Evolutionary conservation across 2,888 invertebrate species (phyloP).

Genomic region (Drosophila yooni): DNA sequence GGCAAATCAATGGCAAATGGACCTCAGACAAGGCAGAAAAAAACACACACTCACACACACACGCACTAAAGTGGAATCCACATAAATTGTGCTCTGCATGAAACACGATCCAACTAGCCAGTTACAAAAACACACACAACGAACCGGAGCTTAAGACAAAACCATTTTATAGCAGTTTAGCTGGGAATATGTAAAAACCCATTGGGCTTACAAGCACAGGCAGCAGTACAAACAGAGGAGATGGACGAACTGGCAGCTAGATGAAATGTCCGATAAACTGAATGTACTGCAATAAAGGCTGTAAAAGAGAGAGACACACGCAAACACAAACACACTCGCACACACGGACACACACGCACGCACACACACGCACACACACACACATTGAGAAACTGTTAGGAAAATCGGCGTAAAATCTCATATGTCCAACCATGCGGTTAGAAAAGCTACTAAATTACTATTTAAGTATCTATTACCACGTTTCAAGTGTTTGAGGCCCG

Average conservation of each 20-base stretch:
- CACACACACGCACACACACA: slow-evolving; percentile 7
- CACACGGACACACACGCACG: background rate
- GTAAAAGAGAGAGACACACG: slow-evolving; percentile 36
- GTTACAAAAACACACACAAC: slow-evolving; percentile 6
- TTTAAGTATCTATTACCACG: slow-evolving; percentile 79
- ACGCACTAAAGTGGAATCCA: slow-evolving; percentile 17
- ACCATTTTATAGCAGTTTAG: slow-evolving; percentile 72
- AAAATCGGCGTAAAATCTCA: slow-evolving; percentile 74
- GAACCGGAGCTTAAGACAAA: slow-evolving; percentile 46
- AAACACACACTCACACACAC: slow-evolving; percentile 7
- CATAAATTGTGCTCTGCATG: slow-evolving; percentile 68
- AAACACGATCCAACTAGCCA: slow-evolving; percentile 64
- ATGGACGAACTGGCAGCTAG: slow-evolving; percentile 58
- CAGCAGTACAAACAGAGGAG: background rate
- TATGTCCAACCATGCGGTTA: slow-evolving; percentile 75
- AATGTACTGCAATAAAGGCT: slow-evolving; percentile 70
- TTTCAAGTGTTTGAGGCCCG: slow-evolving; percentile 65
- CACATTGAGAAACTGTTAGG: slow-evolving; percentile 43
- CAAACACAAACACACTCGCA: slow-evolving; percentile 6
- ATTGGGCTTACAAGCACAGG: slow-evolving; percentile 9
- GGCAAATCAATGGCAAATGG: slow-evolving; percentile 74
- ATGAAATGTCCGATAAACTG: slow-evolving; percentile 72
- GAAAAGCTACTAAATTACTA: slow-evolving; percentile 77
- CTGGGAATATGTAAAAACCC: slow-evolving; percentile 59
- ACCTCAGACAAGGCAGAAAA: slow-evolving; percentile 49